Base-by-base conservation (phyloP, 2,113 vertebrate species). In the Ictidomys tridecemlineatus region DNA sequence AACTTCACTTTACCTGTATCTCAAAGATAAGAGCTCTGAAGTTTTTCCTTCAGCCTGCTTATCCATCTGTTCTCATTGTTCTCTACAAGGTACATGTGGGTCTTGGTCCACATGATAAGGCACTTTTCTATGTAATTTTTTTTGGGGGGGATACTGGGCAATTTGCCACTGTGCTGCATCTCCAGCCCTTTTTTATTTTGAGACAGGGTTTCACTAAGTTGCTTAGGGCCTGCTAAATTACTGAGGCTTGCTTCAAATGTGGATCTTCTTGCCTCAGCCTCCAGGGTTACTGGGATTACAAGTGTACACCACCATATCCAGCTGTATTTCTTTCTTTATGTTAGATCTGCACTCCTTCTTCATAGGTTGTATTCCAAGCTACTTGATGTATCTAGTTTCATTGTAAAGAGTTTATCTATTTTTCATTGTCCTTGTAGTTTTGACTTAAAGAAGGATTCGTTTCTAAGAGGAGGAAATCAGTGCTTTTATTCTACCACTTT, bases 361-460 rank as follows among this genome's bases (percentile, higher is more conserved):
- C 42, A 45, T 51, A 82, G 30, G 10, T 63, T 92, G 14, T 63
- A 61, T 18, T 77, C 32, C 45, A 92, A 69, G 58, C 28, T 89
- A 72, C 72, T 42, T 89, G 16, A 67, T 65, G 34, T 83, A 34
- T 85, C 58, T 77, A 90, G 61, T 53, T 86, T 87, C 69, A 58
- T n/a, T 76, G 13, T 65, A 83, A 94, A 85, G 72, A 58, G 42
- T 77, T 67, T 85, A 51, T 91, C 86, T 78, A 34, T 14, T 20
- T 72, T 89, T 94, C 51, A 94, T 95, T 94, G 30, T 92, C 69
- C 28, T 82, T 85, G 10, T 92, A 72, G 18, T 86, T 86, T 77
- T 90, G 37, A 73, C 45, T 95, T 89, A 95, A 93, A 72, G 45
- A 83, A 86, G 69, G 24, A n/a, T 77, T 22, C 24, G 58, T 24